Conservation (phyloP, 2,113 vertebrate species). For the Orcinus orca region DNA sequence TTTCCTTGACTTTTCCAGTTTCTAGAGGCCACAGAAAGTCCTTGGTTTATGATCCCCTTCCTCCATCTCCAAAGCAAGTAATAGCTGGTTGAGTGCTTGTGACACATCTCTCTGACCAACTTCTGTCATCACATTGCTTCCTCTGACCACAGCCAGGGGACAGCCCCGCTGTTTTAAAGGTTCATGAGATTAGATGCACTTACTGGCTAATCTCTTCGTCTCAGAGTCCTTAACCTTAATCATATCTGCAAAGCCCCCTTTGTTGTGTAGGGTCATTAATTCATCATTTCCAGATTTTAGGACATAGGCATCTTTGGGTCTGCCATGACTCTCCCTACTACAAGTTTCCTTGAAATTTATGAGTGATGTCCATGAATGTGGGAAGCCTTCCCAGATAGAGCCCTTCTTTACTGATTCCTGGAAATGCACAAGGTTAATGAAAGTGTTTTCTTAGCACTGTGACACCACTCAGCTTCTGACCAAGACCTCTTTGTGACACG, state of each 20-base stretch:
- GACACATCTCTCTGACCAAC: neutral
- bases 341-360: constrained; percentile 20
- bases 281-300: neutral
- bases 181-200: neutral
- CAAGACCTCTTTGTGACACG: neutral
- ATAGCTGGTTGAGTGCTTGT: neutral
- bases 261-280: neutral
- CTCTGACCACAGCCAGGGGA: neutral
- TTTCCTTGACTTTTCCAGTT: neutral
- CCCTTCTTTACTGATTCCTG: neutral
- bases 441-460: constrained; percentile 10
- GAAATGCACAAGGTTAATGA: neutral
- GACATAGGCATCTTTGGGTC: neutral
- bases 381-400: neutral
- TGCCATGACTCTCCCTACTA: neutral
- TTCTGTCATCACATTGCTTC: neutral
- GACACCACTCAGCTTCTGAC: constrained; percentile 14
- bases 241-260: neutral
- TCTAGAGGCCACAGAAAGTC: neutral
- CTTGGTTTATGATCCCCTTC: neutral
- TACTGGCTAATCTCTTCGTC: neutral
- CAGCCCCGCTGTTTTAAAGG: neutral
- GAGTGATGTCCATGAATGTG: neutral
- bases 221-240: neutral
- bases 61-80: neutral